Base-by-base conservation (phyloP, 2,888 invertebrate species). In the Torymus texanus region DNA sequence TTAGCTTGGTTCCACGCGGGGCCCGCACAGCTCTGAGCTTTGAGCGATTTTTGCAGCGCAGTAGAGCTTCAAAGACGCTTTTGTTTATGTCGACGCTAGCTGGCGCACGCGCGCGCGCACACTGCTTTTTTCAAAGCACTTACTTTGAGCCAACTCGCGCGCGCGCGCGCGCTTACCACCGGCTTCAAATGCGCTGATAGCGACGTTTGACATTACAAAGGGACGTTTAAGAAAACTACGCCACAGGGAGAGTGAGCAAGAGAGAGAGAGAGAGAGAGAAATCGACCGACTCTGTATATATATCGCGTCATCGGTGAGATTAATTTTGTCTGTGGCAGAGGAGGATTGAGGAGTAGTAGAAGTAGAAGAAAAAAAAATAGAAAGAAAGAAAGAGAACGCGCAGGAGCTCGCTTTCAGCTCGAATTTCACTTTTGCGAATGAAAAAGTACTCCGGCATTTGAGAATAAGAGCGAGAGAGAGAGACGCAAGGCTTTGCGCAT, bases 141-240 rank as follows among this genome's bases (percentile, higher is more conserved):
- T 75, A 68, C 68, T 68, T 68, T 75, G 67, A 53, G 66, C 41
- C 41, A 63, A 63, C 55, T 3, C 53, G 18, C 66, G 41, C 29
- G 29, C 41, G 41, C 41, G 41, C 41, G 29, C 41, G 41, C 41
- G 41, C 41, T 10, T 21, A 14, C 51, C 10, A 8, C 41, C 66
- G 75, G 66, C 62, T 68, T 61, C 41, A 56, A 13, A 21, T 72
- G 63, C 56, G 21, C 71, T 77, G 67, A 78, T 73, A 53, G 66
- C 24, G 76, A 76, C 73, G 76, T 73, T 76, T 76, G 76, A 76
- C 76, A 53, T 68, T 41, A 73, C 73, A 77, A 74, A 80, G 73
- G 53, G 56, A 51, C 13, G 50, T 53, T 72, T 62, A 67, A 21
- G 58, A 56, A 59, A 71, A 71, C 12, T 12, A 24, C 41, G 41